phyloP scores from a whole-genome alignment of 1,140 invertebrate species.

The Lepidotrigona ventralis region DNA sequence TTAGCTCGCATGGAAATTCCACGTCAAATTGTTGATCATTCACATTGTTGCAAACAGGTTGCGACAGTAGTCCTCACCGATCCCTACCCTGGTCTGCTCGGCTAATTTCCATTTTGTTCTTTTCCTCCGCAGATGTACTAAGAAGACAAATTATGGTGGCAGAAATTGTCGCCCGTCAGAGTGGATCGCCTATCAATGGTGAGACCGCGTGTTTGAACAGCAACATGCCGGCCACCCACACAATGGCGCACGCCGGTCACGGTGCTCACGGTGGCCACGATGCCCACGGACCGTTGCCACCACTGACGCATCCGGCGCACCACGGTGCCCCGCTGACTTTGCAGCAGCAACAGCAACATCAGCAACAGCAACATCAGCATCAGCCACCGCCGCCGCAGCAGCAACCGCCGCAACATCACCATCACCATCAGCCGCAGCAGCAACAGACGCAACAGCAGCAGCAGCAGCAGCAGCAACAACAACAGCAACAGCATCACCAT shows the following conservation, averaged over 20 bases:
- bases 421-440: conserved; percentile 63
- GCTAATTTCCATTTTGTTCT: not conserved
- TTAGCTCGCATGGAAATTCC: not conserved
- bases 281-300: conserved; percentile 68
- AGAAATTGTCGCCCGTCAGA: conserved; percentile 88
- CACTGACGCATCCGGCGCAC: conserved; percentile 73
- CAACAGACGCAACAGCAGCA: conserved; percentile 65
- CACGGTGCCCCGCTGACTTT: conserved; percentile 76
- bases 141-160: conserved; percentile 92
- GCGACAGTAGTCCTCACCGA: too few species aligned
- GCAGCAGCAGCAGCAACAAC: conserved; percentile 52
- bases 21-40: not conserved
- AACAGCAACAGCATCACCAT: conserved; percentile 66
- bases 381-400: conserved; percentile 49
- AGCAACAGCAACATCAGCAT: conserved; percentile 62
- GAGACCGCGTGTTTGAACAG: conserved; percentile 82
- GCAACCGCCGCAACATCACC: conserved; percentile 63
- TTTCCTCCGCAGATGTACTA: conserved; percentile 82
- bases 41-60: not conserved
- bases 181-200: conserved; percentile 85
- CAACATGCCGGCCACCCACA: conserved; percentile 81
- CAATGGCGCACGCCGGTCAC: conserved; percentile 76
- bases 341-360: conserved; percentile 59
- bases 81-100: too few species aligned
- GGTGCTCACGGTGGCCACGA: conserved; percentile 72